phyloP scores from a whole-genome alignment of 2,113 vertebrate genomes.

The Ancistrus triradiatus region DNA sequence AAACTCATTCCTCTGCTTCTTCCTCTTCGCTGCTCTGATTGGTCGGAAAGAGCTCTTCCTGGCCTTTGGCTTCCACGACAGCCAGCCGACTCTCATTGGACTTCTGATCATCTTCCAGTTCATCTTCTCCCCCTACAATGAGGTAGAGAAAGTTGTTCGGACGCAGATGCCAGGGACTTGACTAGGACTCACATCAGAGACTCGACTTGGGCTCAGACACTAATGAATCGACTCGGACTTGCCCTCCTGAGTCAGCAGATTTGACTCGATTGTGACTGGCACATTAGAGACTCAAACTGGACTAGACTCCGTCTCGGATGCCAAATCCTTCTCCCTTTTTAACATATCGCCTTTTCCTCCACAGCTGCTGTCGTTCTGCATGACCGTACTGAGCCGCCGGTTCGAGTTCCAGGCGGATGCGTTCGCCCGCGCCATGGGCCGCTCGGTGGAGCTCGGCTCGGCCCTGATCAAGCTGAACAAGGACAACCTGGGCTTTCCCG shows the following conservation, averaged over 20 bases:
- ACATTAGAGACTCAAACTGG: no score
- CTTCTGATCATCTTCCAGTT: constrained; percentile 99
- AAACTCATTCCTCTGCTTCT: constrained; percentile 98
- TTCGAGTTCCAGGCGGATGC: constrained; percentile 98
- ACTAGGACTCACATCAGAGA: no score
- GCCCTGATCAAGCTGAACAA: constrained; percentile 98
- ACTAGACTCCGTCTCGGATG: no score
- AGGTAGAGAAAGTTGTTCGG: no score
- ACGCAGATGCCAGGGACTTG: no score
- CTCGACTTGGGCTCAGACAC: no score
- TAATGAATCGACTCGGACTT: no score
- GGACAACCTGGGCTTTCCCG: constrained; percentile 96
- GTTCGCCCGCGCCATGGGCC: constrained; percentile 88
- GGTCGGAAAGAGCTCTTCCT: constrained; percentile 90
- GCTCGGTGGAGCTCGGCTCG: constrained; percentile 89
- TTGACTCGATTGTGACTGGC: no score
- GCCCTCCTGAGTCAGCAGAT: no score
- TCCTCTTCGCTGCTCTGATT: constrained; percentile 90
- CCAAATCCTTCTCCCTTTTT: not conserved
- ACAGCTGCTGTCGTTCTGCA: constrained; percentile 92
- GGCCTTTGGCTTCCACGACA: constrained; percentile 91
- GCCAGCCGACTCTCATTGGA: constrained; percentile 92
- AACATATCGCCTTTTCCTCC: no score
- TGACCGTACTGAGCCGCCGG: constrained; percentile 90
- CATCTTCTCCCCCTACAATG: constrained; percentile 98